Evolutionary conservation across 2,888 invertebrate species (phyloP), one percentile per base, ranked within the genome.

Genomic region (Lomographa bimaculata): DNA sequence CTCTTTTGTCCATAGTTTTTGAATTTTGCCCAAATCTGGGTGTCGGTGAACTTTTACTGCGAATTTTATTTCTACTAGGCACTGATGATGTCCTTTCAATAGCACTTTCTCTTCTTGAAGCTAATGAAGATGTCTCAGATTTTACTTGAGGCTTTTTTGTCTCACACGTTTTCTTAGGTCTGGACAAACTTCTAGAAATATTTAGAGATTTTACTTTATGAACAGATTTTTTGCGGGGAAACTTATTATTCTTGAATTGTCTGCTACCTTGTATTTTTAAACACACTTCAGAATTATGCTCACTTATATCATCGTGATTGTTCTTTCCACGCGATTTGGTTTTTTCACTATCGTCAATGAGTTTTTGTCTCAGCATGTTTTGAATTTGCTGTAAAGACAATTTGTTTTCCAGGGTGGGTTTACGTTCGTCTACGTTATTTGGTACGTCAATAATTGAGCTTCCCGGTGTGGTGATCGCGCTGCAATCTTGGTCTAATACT

Each of bases 171-270:
- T 46, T 65, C 30, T 40, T 46, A 1, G 48, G 38, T 50, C 60
- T 62, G 8, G 64, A 38, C 21, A 83, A 44, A 24, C 71, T 60
- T 57, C 69, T 84, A 1, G 86, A 80, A 55, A 87, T 78, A 58
- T 87, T 86, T 19, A 86, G 59, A 1, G 82, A 83, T 58, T 87
- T 89, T 0, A 89, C 73, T 72, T 85, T 89, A 45, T 86, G 86
- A 5, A 77, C 48, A 7, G 64, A 58, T 46, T 69, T 82, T 48
- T 60, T 69, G 46, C 67, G 70, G 2, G 46, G 37, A 6, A 50
- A 12, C 40, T 64, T 68, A 7, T 48, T 24, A 21, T 26, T 21
- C 11, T 43, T 46, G 28, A 27, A 41, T 29, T 36, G 52, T 51
- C 25, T 46, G 45, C 16, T 41, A 6, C 5, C 17, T 8, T 29